Evolutionary conservation across 2,888 invertebrate species (phyloP), one percentile per base, ranked within the genome.

Genomic region (Chymomyza fuscimana): DNA sequence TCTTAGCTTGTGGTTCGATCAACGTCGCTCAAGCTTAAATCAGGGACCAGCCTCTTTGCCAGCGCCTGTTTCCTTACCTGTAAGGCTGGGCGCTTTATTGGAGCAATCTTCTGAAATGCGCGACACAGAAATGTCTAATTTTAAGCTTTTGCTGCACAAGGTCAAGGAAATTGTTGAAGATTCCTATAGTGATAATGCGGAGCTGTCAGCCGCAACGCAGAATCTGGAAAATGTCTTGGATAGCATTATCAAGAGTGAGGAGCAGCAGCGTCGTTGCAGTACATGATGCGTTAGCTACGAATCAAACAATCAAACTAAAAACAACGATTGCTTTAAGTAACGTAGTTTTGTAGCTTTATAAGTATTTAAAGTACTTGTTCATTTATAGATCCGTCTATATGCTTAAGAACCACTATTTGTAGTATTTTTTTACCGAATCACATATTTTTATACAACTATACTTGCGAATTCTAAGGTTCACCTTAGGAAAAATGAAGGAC

Each of bases 111-210:
- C 70, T 16, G 87, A 87, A 74, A 68, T 79, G 19, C 86, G 89
- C 25, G 91, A 91, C 32, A 90, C 90, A 9, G 90, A 92, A 78
- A 92, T 92, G 91, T 72, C 72, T 0, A 91, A 91, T 67, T 92
- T 92, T 65, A 90, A 89, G 72, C 80, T 89, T 46, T 76, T 92
- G 63, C 79, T 92, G 46, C 79, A 89, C 68, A 91, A 91, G 78
- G 92, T 92, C 6, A 91, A 89, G 69, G 92, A 92, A 71, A 92
- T 92, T 61, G 90, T 92, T 15, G 91, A 91, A 59, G 92, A 92
- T 63, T 91, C 92, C 1, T 91, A 91, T 58, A 92, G 92, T 72
- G 92, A 92, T 79, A 92, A 92, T 78, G 88, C 87, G 7, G 91
- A 92, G 59, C 76, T 92, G 3, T 90, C 92, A 46, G 90, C 87